Evolutionary conservation across 2,797 vertebrate species (phyloP), one percentile per base, ranked within the genome.

Genomic region (Mormyrops attenuatus): DNA sequence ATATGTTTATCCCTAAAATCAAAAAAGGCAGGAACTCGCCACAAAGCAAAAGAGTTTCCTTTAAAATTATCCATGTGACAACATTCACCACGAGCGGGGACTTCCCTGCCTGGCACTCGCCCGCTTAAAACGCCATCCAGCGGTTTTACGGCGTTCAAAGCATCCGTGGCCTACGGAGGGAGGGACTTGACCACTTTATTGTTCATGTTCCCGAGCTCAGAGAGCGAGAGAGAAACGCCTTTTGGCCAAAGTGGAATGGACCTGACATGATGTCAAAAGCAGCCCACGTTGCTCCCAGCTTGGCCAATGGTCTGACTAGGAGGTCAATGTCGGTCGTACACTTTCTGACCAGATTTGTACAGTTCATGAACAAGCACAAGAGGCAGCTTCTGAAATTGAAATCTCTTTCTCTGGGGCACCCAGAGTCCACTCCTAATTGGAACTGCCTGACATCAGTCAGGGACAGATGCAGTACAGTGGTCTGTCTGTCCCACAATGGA

Each of bases 401-500:
- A 80, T 80, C 26, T 80, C 38, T 80, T 20, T 44, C 73, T 41
- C 30, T 73, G 66, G 66, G 26, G 30, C 38, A 41, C 73, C 17
- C 73, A 44, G 73, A 80, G 38, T 80, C 34, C 38, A 44, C 73
- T 80, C 38, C 38, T 80, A 30, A 69, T 34, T 69, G 30, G 30
- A 69, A 69, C 30, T 69, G 38, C 6, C 38, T 20, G 73, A 80
- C 17, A 44, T 80, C 17, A n/a, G 38, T 80, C 73, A n/a, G 38
- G 73, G 73, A 80, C 69, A 44, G 38, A 80, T 5, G 73, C 17
- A 44, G 15, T 80, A 80, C 73, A 80, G 38, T 20, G 73, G 38
- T 44, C 73, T 80, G 15, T 20, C n/a, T 87, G 88, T 89, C 73
- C n/a, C 90, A 89, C 92, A 73, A 90, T 5, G 80, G 92, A 92